These are phyloP conservation scores for Theretra japonica DNA, from an alignment of 2,888 invertebrate species.

Conservation along the genomic window DNA sequence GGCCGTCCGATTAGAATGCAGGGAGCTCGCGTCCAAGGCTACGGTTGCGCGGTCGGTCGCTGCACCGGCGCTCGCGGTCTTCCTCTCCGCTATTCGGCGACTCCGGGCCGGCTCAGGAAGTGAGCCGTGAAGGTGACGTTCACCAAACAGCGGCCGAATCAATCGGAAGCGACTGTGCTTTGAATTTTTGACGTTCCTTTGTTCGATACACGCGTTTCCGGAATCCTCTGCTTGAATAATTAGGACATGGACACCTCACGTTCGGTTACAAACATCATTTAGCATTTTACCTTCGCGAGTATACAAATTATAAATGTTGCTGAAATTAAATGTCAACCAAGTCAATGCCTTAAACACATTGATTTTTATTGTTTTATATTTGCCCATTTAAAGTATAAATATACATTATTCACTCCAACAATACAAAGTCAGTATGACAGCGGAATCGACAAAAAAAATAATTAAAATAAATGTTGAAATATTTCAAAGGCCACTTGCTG, in stretches of 20 bases:
- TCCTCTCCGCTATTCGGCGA: slow-evolving; percentile 71
- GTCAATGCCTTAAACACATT: neutral
- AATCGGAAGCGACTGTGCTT: slow-evolving; percentile 80
- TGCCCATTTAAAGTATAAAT: neutral
- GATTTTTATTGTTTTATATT: slow-evolving; percentile 17
- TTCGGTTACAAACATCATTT: slow-evolving; percentile 7
- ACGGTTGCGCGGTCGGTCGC: slow-evolving; percentile 75
- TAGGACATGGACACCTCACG: slow-evolving; percentile 43
- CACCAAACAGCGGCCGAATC: slow-evolving; percentile 62
- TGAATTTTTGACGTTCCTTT: slow-evolving; percentile 74
- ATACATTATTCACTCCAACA: neutral
- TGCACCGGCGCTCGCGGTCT: slow-evolving; percentile 75
- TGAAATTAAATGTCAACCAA: neutral
- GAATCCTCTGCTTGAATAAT: slow-evolving; percentile 61
- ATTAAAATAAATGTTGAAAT: neutral
- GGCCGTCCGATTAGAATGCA: slow-evolving; percentile 83
- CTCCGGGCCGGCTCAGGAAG: slow-evolving; percentile 76
- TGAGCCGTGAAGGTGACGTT: slow-evolving; percentile 74
- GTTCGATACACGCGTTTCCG: slow-evolving; percentile 67
- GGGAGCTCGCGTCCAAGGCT: slow-evolving; percentile 83
- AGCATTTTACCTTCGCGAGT: slow-evolving; percentile 5
- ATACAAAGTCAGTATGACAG: neutral
- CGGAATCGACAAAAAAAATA: neutral
- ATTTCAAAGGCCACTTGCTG: neutral
- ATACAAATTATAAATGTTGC: neutral